These are phyloP conservation scores for Drosophila mayaguana DNA, from an alignment of 2,888 invertebrate genomes.

Conservation along the genomic window DNA sequence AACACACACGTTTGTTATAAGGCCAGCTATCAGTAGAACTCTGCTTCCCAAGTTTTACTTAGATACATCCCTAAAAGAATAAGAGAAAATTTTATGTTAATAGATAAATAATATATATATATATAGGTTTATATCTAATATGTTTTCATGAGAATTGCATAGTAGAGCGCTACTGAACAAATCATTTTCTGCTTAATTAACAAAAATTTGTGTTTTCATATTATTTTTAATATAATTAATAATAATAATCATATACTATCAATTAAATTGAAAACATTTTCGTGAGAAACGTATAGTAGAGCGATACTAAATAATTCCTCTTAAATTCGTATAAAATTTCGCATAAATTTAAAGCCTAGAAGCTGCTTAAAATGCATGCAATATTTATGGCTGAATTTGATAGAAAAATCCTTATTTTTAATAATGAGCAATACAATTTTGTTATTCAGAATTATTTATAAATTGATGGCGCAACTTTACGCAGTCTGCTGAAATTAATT, in stretches of 20 bases:
- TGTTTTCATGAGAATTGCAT: too few relatives aligned
- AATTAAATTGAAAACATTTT: too few relatives aligned
- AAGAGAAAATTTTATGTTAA: too few relatives aligned
- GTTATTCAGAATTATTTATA: not conserved
- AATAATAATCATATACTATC: too few relatives aligned
- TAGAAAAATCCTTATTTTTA: not conserved
- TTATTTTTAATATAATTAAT: too few relatives aligned
- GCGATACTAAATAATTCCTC: not conserved
- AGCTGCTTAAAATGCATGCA: not conserved
- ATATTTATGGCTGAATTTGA: not conserved
- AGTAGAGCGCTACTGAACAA: too few relatives aligned
- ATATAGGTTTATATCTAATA: too few relatives aligned
- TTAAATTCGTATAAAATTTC: not conserved
- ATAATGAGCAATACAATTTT: not conserved
- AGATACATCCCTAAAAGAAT: conserved; percentile 2
- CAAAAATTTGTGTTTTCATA: too few relatives aligned
- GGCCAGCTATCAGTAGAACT: not conserved
- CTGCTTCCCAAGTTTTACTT: not conserved
- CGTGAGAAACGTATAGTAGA: not conserved
- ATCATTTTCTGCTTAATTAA: too few relatives aligned
- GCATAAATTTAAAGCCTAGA: not conserved
- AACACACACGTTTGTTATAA: not conserved
- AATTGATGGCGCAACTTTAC: not conserved
- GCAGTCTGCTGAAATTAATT: not conserved
- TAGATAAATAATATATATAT: too few relatives aligned